A percentile compares a stretch with the other conserved stretches of the same genome.
These are phyloP conservation scores for Bombus affinis DNA, from an alignment of 1,140 invertebrate genomes.

Conservation along the genomic window DNA sequence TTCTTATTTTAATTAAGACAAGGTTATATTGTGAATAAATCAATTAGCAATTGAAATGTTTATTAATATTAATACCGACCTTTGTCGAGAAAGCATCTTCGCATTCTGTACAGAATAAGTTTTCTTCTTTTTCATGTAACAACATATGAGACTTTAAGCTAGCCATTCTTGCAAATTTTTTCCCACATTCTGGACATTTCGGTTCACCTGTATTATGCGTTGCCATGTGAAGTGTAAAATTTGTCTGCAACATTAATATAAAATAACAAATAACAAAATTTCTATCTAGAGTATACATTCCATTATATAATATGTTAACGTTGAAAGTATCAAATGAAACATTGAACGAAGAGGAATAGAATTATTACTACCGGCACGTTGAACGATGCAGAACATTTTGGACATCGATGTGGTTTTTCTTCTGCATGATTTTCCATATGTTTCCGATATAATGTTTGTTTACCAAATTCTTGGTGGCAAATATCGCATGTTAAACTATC, in stretches of 20 bases:
- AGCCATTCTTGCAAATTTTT: slow-evolving; percentile 86
- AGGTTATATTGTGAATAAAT: neutral
- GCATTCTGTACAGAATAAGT: slow-evolving; percentile 87
- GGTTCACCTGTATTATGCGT: slow-evolving; percentile 83
- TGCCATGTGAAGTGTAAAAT: slow-evolving; percentile 86
- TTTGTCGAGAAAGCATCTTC: slow-evolving; percentile 87
- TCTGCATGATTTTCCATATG: slow-evolving; percentile 85
- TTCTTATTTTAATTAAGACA: neutral
- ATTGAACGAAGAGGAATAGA: neutral
- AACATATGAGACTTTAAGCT: slow-evolving; percentile 88
- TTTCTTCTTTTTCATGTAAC: slow-evolving; percentile 88
- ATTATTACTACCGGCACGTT: slow-evolving; percentile 83
- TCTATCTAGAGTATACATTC: too few relatives aligned
- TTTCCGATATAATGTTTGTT: slow-evolving; percentile 82
- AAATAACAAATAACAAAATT: neutral
- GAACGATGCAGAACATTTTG: slow-evolving; percentile 85
- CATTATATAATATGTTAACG: neutral
- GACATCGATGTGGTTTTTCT: slow-evolving; percentile 86
- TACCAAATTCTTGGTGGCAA: slow-evolving; percentile 84
- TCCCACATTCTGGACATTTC: slow-evolving; percentile 86
- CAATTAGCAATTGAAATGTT: neutral
- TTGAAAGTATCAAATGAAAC: neutral
- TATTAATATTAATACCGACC: slow-evolving; percentile 76
- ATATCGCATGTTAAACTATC: slow-evolving; percentile 83
- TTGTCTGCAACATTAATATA: slow-evolving; percentile 73